These are phyloP conservation scores for Macrotrachela quadricornifera DNA, from an alignment of 1,140 invertebrate genomes.

Conservation along the genomic window DNA sequence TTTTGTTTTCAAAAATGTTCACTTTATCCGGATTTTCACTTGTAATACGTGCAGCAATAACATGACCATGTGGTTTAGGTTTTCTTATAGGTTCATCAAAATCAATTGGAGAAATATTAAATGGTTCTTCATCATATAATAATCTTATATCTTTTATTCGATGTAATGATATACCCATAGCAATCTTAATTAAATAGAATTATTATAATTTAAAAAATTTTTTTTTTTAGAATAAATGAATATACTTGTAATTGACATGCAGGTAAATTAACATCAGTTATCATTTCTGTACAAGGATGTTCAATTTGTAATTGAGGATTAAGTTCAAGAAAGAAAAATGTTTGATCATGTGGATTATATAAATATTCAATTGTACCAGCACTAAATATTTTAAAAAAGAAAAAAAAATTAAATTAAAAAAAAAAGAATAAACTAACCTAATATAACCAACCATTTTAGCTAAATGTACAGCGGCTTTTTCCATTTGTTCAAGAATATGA, in stretches of 20 bases:
- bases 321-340: slow-evolving; percentile 87
- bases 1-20: too few relatives aligned
- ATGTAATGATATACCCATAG: slow-evolving; percentile 90
- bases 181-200: slow-evolving; percentile 20
- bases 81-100: slow-evolving; percentile 64
- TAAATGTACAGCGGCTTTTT: slow-evolving; percentile 79
- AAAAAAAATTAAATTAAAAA: too few relatives aligned
- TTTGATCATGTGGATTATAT: slow-evolving; percentile 54
- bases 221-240: too few relatives aligned
- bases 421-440: too few relatives aligned
- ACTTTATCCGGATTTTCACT: slow-evolving; percentile 97
- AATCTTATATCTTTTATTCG: slow-evolving; percentile 85
- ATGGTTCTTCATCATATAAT: slow-evolving; percentile 42
- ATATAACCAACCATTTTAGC: slow-evolving; percentile 99
- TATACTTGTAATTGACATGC: slow-evolving; percentile 76
- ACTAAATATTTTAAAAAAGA: slow-evolving; percentile 30
- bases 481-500: slow-evolving; percentile 86
- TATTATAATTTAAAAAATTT: too few relatives aligned
- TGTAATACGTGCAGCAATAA: slow-evolving; percentile 92
- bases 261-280: slow-evolving; percentile 89
- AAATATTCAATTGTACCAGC: slow-evolving; percentile 97
- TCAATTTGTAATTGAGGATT: slow-evolving; percentile 94
- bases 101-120: slow-evolving; percentile 61
- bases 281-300: slow-evolving; percentile 99
- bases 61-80: slow-evolving; percentile 78